Evolutionary conservation across 2,888 invertebrate genomes (phyloP).

Genomic region (Pristionchus arcanus): DNA sequence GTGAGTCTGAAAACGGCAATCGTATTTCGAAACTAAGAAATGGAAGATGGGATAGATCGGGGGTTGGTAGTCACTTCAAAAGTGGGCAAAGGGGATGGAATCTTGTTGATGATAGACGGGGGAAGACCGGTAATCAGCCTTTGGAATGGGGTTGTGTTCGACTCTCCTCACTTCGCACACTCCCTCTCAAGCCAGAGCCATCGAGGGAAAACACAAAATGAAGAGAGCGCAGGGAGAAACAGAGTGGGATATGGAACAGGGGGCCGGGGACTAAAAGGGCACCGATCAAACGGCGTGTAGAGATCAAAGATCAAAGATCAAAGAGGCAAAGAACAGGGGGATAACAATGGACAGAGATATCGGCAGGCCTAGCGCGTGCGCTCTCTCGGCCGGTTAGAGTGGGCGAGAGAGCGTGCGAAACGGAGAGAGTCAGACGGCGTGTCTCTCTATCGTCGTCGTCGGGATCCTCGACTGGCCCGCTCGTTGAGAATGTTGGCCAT

Average conservation of each 20-base stretch:
- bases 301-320: not conserved
- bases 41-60: not conserved
- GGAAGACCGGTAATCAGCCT: constrained; percentile 28
- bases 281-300: not conserved
- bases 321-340: not conserved
- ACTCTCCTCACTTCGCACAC: too few species aligned
- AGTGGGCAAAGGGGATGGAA: not conserved
- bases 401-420: not conserved
- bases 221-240: not conserved
- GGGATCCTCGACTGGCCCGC: constrained; percentile 60
- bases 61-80: constrained; percentile 5
- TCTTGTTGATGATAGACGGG: not conserved
- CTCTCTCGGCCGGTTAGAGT: not conserved
- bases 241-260: not conserved
- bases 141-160: not conserved
- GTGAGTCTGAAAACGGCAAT: not conserved
- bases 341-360: not conserved
- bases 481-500: constrained; percentile 71
- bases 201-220: not conserved
- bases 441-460: not conserved
- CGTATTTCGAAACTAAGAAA: not conserved
- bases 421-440: not conserved
- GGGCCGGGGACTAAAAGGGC: constrained; percentile 9
- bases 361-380: not conserved
- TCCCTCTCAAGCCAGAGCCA: too few species aligned